Evolutionary conservation across 2,888 invertebrate species (phyloP), one percentile per base, ranked within the genome.

Genomic region (Habrosyne pyritoides): DNA sequence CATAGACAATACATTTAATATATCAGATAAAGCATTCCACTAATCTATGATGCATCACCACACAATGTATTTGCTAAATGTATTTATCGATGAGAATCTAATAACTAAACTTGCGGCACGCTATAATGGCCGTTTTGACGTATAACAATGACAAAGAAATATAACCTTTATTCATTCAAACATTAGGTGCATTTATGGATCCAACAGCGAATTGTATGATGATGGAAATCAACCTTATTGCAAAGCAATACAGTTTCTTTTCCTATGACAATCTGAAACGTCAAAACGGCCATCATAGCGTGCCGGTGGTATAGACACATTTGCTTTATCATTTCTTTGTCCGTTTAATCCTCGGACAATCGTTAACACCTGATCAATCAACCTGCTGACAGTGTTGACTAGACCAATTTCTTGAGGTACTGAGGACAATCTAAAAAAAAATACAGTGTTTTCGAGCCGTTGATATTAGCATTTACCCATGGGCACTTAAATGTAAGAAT

Each of bases 401-500:
- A 47, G 30, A 10, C 30, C 28, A 14, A 21, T 47, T 47, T 30
- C 12, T 47, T 33, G 5, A 33, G 21, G 36, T 21, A 26, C 10
- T 24, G 18, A 42, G 21, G 10, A 21, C 49, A 21, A 42, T 57
- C n/a, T n/a, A n/a, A n/a, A n/a, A 57, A 61, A 60, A 67, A 56
- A 57, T 55, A 56, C 57, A 53, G 53, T 52, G 52, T 63, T 60
- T 62, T 30, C 57, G 47, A 59, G 53, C 53, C 55, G 59, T 59
- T 64, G 63, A 59, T 53, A 54, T 69, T 63, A 36, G 26, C 59
- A 64, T 61, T 60, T 60, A 64, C 46, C 63, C 56, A 63, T 61
- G 60, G 63, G 56, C 64, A 64, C 57, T 60, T 52, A 58, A 61
- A 57, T 51, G 63, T 57, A 53, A 59, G 52, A 54, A 61, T 71